Percentiles rank a stretch among this genome's conserved stretches.
Evolutionary conservation across 2,113 vertebrate genomes (phyloP).

Genomic region (Cheilinus undulatus): DNA sequence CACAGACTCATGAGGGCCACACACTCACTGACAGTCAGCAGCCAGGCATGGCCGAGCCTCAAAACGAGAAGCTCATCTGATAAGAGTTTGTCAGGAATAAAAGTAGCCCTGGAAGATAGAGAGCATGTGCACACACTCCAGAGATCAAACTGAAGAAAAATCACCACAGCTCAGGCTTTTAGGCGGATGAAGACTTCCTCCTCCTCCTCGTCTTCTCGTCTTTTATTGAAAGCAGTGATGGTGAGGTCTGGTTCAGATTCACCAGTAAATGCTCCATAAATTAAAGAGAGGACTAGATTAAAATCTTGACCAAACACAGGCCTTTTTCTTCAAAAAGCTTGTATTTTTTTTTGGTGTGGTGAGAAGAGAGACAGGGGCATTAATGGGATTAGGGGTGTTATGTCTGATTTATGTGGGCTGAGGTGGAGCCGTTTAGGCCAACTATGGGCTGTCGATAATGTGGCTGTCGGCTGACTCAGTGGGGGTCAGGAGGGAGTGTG

Average conservation of each 20-base stretch:
- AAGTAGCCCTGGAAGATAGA: slow-evolving; percentile 68
- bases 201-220: slow-evolving; percentile 46
- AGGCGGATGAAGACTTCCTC: slow-evolving; percentile 72
- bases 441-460: slow-evolving; percentile 55
- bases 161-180: slow-evolving; percentile 64
- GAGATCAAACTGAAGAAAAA: slow-evolving; percentile 76
- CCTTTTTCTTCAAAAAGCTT: slow-evolving; percentile 65
- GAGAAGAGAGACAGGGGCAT: slow-evolving; percentile 62
- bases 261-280: slow-evolving; percentile 77
- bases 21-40: slow-evolving; percentile 50
- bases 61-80: slow-evolving; percentile 75
- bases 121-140: slow-evolving; percentile 57
- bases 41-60: not conserved
- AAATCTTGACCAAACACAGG: slow-evolving; percentile 75
- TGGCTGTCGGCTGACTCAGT: slow-evolving; percentile 45
- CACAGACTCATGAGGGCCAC: slow-evolving; percentile 30
- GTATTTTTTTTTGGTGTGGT: slow-evolving; percentile 69
- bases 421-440: slow-evolving; percentile 64
- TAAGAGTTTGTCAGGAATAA: slow-evolving; percentile 76
- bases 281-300: slow-evolving; percentile 76
- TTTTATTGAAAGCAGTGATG: slow-evolving; percentile 79
- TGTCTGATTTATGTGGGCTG: slow-evolving; percentile 79
- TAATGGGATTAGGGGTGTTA: slow-evolving; percentile 82
- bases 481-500: slow-evolving; percentile 28
- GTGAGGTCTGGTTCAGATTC: slow-evolving; percentile 79